Evolutionary conservation across 2,797 vertebrate species (phyloP).

Genomic region (Melanotaenia maccullochi): DNA sequence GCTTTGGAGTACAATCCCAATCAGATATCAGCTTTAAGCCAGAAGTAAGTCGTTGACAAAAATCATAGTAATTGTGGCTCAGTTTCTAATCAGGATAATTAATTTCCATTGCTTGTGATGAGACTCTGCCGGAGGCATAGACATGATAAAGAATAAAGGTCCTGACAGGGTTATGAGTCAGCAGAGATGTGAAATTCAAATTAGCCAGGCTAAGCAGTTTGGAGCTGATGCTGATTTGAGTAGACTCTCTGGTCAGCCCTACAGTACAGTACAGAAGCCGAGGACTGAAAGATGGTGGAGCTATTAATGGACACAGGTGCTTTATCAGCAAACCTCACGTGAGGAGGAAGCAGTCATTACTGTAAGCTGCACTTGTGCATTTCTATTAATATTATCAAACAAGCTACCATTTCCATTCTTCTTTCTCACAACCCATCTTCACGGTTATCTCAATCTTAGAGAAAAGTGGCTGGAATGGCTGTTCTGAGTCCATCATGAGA

Average conservation of each 20-base stretch:
- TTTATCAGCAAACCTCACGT: constrained; percentile 74
- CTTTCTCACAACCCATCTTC: constrained; percentile 13
- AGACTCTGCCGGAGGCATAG: constrained; percentile 64
- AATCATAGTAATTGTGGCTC: constrained; percentile 55
- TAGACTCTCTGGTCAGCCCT: constrained; percentile 74
- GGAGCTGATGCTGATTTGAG: constrained; percentile 78
- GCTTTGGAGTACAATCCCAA: constrained; percentile 35
- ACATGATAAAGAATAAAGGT: constrained; percentile 76
- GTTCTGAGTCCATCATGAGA: constrained; percentile 24
- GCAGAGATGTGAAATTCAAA: constrained; percentile 82
- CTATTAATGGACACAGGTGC: constrained; percentile 73
- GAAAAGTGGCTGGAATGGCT: constrained; percentile 20
- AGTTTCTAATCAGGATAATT: constrained; percentile 70
- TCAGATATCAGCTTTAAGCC: constrained; percentile 57
- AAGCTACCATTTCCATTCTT: constrained; percentile 8
- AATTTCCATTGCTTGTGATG: constrained; percentile 68
- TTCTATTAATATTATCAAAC: constrained; percentile 24
- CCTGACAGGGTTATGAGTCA: constrained; percentile 82
- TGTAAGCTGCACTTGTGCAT: constrained; percentile 5
- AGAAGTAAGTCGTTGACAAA: constrained; percentile 64
- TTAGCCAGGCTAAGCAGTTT: constrained; percentile 80
- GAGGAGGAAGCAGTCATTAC: constrained; percentile 47
- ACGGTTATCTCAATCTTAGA: not conserved
- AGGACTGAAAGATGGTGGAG: constrained; percentile 60
- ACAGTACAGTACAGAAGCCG: constrained; percentile 67